phyloP scores from a whole-genome alignment of 1,140 invertebrate species.

The Lithobius niger region DNA sequence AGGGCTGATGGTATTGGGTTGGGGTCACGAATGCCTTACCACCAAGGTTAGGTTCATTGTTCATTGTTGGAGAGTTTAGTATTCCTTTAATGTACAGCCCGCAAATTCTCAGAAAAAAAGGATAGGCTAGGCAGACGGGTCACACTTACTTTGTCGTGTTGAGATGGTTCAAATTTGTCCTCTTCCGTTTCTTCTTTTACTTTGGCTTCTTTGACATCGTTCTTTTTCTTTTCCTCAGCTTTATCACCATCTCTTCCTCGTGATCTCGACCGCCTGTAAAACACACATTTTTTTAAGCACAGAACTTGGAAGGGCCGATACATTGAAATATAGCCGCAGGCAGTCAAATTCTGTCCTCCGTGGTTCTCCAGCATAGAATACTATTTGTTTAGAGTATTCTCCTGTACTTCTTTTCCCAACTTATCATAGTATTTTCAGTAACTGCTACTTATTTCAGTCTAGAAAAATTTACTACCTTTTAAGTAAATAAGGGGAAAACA shows the following conservation, averaged over 20 bases:
- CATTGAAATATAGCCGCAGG: no score
- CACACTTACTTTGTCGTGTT: conserved; percentile 7
- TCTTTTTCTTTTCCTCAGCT: conserved; percentile 3
- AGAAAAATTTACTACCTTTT: no score
- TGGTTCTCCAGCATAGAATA: not conserved
- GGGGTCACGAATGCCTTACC: not conserved
- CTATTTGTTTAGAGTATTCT: not conserved
- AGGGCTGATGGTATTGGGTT: not conserved
- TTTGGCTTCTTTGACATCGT: not conserved
- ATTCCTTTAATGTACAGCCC: not conserved
- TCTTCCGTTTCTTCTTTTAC: conserved; percentile 6
- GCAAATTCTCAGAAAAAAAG: not conserved
- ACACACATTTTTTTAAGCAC: no score
- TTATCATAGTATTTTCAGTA: not conserved
- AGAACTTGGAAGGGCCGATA: not conserved
- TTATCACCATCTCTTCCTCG: conserved; percentile 18
- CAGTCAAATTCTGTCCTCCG: no score
- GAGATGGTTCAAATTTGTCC: conserved; percentile 3
- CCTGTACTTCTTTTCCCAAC: not conserved
- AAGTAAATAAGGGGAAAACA: no score
- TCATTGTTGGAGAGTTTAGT: not conserved
- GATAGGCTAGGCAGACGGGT: not conserved
- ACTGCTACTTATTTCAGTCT: not conserved
- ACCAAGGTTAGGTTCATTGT: not conserved
- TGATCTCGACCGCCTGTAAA: conserved; percentile 12